These are phyloP conservation scores for Cydia pomonella DNA, from an alignment of 1,140 invertebrate species.

Conservation along the genomic window DNA sequence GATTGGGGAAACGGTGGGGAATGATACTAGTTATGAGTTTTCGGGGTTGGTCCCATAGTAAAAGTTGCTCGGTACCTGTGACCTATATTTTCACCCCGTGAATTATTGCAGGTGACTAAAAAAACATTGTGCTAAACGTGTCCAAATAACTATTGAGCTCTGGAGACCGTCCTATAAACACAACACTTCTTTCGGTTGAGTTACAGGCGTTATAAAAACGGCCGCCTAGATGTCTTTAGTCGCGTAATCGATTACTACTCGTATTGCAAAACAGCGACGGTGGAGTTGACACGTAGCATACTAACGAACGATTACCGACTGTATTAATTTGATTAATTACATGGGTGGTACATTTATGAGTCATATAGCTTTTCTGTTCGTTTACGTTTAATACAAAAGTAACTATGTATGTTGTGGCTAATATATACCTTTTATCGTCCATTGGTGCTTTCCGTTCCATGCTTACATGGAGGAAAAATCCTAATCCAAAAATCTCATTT, in stretches of 20 bases:
- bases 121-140: too few species aligned
- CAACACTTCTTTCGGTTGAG: too few species aligned
- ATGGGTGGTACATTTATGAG: not conserved
- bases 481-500: not conserved
- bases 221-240: not conserved
- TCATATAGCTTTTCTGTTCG: not conserved
- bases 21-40: not conserved
- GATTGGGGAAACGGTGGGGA: not conserved
- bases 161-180: too few species aligned
- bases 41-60: too few species aligned
- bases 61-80: too few species aligned
- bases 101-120: too few species aligned
- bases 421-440: too few species aligned
- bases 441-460: not conserved
- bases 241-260: not conserved
- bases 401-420: too few species aligned
- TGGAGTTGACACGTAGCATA: not conserved
- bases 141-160: too few species aligned
- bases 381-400: too few species aligned
- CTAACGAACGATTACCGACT: not conserved
- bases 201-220: too few species aligned
- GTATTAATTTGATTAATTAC: not conserved
- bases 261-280: conserved; percentile 1
- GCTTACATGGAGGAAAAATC: not conserved
- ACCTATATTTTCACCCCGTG: too few species aligned